Evolutionary conservation across 2,888 invertebrate genomes (phyloP).

Genomic region (Spisula subtruncata): DNA sequence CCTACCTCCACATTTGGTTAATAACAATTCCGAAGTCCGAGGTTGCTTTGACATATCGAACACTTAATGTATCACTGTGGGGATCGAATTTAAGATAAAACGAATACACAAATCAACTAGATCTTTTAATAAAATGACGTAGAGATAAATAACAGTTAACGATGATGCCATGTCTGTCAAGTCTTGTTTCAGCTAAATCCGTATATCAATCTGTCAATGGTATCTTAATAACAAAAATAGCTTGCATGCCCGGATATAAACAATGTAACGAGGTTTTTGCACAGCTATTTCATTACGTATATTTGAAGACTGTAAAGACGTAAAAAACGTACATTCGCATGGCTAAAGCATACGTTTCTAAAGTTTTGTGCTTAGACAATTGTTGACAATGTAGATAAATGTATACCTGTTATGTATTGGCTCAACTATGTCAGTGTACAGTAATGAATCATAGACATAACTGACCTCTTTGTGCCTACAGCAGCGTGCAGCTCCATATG

Average conservation of each 20-base stretch:
- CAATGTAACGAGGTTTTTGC: background rate
- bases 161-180: background rate
- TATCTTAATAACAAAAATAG: background rate
- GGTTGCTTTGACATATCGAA: background rate
- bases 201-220: background rate
- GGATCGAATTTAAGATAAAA: conserved; percentile 17
- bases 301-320: no score
- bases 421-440: no score
- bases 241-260: background rate
- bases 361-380: no score
- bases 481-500: no score
- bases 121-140: conserved; percentile 3
- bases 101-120: background rate
- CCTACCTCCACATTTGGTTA: background rate
- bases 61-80: background rate
- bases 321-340: no score
- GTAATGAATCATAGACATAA: no score
- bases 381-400: no score
- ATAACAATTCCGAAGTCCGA: background rate
- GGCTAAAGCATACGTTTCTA: no score
- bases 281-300: no score
- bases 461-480: no score
- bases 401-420: no score
- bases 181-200: background rate
- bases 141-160: background rate